Evolutionary conservation across 2,113 vertebrate species (phyloP).

Genomic region (Gymnarchus niloticus): DNA sequence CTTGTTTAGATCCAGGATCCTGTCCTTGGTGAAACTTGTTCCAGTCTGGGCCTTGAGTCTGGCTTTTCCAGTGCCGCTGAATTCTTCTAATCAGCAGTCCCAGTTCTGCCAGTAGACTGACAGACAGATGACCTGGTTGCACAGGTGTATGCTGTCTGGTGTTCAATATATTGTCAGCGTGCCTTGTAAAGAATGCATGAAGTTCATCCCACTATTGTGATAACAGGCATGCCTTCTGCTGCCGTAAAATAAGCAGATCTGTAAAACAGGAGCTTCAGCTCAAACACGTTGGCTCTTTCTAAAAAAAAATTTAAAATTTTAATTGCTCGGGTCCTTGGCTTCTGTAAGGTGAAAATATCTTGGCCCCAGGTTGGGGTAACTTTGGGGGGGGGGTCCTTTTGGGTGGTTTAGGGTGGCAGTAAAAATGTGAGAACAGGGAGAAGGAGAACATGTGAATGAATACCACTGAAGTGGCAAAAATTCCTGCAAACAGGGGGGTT

Average conservation of each 20-base stretch:
- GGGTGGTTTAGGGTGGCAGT: background rate
- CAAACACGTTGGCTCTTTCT: background rate
- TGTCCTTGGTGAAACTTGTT: background rate
- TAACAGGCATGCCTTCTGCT: background rate
- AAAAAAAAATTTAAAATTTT: constrained; percentile 1
- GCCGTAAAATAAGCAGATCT: background rate
- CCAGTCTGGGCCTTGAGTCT: background rate
- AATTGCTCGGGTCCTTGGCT: background rate
- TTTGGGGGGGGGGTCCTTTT: too few species aligned
- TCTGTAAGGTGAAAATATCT: background rate
- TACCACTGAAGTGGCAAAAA: background rate
- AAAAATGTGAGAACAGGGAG: background rate
- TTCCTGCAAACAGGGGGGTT: background rate
- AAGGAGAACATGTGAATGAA: background rate
- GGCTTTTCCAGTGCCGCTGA: too few species aligned
- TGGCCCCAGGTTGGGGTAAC: background rate
- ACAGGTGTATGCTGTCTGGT: background rate
- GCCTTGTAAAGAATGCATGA: background rate
- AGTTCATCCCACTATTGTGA: background rate
- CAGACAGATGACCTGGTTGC: background rate
- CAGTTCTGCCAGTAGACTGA: too few species aligned
- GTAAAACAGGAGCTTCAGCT: background rate
- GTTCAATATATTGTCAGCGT: background rate
- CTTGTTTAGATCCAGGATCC: background rate
- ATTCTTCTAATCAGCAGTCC: too few species aligned